These are phyloP conservation scores for Orchestia grillus DNA, from an alignment of 1,140 invertebrate genomes.

Conservation along the genomic window DNA sequence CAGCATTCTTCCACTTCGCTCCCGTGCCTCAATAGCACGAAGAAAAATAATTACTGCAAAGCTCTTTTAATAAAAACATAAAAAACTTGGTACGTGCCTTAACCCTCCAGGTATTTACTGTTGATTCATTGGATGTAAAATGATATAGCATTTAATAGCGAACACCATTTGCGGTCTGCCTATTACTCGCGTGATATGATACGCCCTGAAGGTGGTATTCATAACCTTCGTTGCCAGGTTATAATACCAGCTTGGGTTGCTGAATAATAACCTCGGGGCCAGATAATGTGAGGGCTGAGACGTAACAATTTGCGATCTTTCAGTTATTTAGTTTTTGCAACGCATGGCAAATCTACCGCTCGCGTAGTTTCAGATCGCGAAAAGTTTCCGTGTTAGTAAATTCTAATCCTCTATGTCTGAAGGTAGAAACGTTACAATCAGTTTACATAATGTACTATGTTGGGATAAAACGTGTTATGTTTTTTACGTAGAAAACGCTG, in stretches of 20 bases:
- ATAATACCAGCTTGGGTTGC: not conserved
- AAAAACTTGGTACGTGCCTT: not conserved
- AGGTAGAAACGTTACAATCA: not conserved
- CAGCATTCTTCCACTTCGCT: not conserved
- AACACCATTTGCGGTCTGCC: not conserved
- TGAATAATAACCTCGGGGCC: not conserved
- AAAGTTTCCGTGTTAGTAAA: not conserved
- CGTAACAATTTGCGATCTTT: not conserved
- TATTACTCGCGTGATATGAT: not conserved
- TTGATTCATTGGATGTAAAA: not conserved
- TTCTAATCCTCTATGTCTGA: not conserved
- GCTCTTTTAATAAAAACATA: not conserved
- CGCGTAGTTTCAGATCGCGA: no score
- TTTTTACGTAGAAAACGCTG: not conserved
- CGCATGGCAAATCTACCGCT: no score
- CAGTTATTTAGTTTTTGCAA: no score
- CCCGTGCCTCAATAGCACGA: not conserved
- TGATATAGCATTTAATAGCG: not conserved
- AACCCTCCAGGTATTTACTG: not conserved
- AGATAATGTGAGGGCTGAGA: not conserved
- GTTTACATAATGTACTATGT: not conserved
- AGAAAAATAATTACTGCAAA: not conserved
- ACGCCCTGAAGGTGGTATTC: not conserved
- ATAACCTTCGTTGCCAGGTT: not conserved
- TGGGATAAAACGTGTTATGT: not conserved